Base-by-base conservation (phyloP, 2,113 vertebrate genomes). In the Oryzias curvinotus region DNA sequence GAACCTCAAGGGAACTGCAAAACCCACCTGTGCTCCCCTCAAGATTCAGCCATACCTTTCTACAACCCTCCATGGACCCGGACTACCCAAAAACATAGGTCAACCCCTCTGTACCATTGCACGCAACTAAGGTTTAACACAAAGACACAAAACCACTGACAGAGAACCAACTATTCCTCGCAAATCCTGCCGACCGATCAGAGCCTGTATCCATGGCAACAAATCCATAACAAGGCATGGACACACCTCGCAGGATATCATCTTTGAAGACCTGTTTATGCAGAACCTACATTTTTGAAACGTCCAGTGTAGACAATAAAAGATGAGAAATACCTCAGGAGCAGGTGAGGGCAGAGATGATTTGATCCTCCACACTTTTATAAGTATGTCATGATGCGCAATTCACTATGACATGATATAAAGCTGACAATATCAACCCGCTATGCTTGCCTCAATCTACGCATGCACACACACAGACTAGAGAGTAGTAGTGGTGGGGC, bases 401-500 rank as follows among this genome's bases (percentile, higher is more conserved):
- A 57, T 74, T 73, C 30, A 42, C 74, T 49, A 18, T 69, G 66
- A 73, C 68, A 62, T 71, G 71, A 73, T 83, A 77, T 80, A 74
- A 67, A 71, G 75, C 58, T 47, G 81, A 85, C 73, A 59, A 62
- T 67, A 78, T 68, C 80, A n/a, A 59, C 71, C 60, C 59, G 69
- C 71, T 88, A 75, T 65, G 53, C 67, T 70, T 71, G 67, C 60
- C 63, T 48, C 49, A 64, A 82, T 77, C 42, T 69, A 87, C 71
- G 65, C 68, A 73, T 42, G 48, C 79, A 52, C 84, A 75, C 82
- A 87, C 85, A 78, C 63, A 73, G 75, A 63, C 72, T 69, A 63
- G 76, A 81, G 76, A 85, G 76, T 77, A 85, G 81, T 87, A 87
- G 87, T 83, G 75, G 86, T 74, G 81, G 81, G 86, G 87, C 89